These are phyloP conservation scores for Benitochromis conjunctus DNA, from an alignment of 2,113 vertebrate species.

Conservation along the genomic window DNA sequence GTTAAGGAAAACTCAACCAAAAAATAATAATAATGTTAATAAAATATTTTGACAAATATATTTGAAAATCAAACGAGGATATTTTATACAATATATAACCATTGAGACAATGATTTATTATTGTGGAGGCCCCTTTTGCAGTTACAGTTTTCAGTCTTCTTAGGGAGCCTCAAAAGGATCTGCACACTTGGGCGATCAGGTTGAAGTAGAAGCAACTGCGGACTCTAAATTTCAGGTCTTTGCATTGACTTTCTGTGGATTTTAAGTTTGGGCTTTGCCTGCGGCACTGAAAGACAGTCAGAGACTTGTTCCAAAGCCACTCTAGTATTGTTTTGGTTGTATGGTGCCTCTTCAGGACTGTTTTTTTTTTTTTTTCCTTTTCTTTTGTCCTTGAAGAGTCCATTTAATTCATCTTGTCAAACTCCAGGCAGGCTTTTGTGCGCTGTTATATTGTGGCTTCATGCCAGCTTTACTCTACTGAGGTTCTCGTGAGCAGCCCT, in stretches of 20 bases:
- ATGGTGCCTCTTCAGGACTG: background rate
- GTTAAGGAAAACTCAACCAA: background rate
- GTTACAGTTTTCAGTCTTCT: background rate
- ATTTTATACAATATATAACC: background rate
- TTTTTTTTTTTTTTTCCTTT: background rate
- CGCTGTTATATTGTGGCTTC: background rate
- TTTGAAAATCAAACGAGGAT: background rate
- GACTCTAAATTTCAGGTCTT: background rate
- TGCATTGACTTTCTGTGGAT: background rate
- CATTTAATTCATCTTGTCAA: background rate
- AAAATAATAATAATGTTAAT: background rate
- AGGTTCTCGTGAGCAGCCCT: background rate
- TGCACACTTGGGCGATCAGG: background rate
- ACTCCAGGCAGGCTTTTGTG: background rate
- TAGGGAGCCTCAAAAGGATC: background rate
- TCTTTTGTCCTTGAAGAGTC: background rate
- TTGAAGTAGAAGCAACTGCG: background rate
- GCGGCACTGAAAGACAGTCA: background rate
- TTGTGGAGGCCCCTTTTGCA: background rate
- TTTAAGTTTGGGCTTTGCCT: background rate
- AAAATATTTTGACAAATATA: background rate
- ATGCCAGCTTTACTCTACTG: background rate
- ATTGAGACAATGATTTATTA: background rate
- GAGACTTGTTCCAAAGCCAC: background rate
- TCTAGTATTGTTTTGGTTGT: background rate